Base-by-base conservation (phyloP, 2,113 vertebrate genomes). In the Halichoeres trimaculatus region DNA sequence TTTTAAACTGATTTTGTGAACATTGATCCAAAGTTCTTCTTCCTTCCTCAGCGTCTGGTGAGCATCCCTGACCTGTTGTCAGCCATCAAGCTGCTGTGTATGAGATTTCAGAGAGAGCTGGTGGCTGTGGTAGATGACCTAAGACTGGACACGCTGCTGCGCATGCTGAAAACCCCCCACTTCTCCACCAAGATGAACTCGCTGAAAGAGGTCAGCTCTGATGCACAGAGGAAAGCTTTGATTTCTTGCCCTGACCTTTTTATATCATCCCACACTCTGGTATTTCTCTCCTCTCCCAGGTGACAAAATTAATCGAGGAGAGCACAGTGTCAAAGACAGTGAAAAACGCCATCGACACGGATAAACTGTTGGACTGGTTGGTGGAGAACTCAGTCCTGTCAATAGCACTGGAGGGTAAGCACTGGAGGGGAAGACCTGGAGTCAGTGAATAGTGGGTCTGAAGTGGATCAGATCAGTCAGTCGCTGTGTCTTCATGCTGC, bases 121-220 rank as follows among this genome's bases (percentile, higher is more conserved):
- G 98, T 98, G 4, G 96, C 94, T 0, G 94, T 95, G 0, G 98
- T 99, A 65, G 98, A 99, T 11, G 97, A 98, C 84, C 94, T 99
- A 30, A 89, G 98, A 12, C 91, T 99, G 72, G 97, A 99, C 92
- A 99, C 98, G 2, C 93, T 99, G 17, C 88, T 99, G 38, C 95
- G 98, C 61, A 99, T 99, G 98, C 92, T 99, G 69, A 99, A 99
- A 84, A 99, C 98, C 0, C 98, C 98, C 20, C 98, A 99, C 83
- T 99, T 99, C 88, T 99, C 97, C 75, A 97, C 98, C 83, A 99
- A 99, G 85, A 99, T 99, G 98, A 99, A 98, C 80, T 99, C 98
- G 24, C 96, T 99, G 76, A 99, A 99, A 95, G 98, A 99, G 91
- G 98, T 98, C 89, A 81, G 93, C 30, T 30, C 30, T 30, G 30